Base-by-base conservation (phyloP, 2,113 vertebrate genomes). In the Myotis yumanensis region DNA sequence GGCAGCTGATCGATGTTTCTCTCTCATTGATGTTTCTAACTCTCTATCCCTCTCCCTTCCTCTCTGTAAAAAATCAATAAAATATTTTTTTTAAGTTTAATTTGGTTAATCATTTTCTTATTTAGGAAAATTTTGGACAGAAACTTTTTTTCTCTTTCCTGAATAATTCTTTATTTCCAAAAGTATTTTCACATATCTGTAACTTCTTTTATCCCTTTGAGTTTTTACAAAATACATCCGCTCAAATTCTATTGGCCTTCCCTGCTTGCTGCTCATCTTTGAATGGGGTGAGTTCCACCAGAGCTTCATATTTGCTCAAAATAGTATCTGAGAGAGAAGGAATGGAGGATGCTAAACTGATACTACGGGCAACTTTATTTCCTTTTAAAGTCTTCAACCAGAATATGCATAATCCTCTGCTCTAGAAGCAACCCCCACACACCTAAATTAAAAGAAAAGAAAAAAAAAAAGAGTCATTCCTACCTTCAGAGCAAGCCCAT, bases 81-180 rank as follows among this genome's bases (percentile, higher is more conserved):
- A 37, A 37, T 37, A 37, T 37, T 4, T 37, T 37, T 37, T 37
- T 37, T 30, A 37, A 37, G 4, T 37, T 85, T 83, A 43, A 81
- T 40, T 30, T 91, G 51, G 10, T 59, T 73, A 16, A 64, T 62
- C 69, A 87, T n/a, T 76, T 93, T 54, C 80, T 9, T 66, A 89
- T 43, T 95, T 54, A 54, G 2, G 69, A 95, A 93, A 80, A 4
- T 14, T 76, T 59, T 23, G 68, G 5, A 79, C 4, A 92, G 12
- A 88, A 76, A 62, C 28, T 30, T 73, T 85, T 37, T 59, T 73
- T 95, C 57, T 85, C 43, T 59, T 79, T 95, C 51, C 12, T 62
- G 7, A 90, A 32, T 75, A 92, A 83, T 64, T 66, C 3, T 11
- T 86, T 77, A 77, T 35, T 9, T 73, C 52, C 80, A 37, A 90